phyloP scores from a whole-genome alignment of 2,888 invertebrate genomes.

The Timema cristinae region DNA sequence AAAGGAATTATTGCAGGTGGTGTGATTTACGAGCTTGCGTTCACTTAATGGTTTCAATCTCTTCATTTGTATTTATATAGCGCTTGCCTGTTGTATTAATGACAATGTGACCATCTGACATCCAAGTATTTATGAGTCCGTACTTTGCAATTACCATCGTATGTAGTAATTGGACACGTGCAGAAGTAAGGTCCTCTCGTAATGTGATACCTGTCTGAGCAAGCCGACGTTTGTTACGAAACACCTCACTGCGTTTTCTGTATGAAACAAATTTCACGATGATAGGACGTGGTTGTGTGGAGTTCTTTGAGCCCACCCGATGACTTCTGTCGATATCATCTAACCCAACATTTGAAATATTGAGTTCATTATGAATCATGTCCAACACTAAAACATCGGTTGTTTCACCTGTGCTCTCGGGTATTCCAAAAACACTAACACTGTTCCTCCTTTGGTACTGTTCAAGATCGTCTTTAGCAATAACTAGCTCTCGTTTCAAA shows the following conservation, averaged over 20 bases:
- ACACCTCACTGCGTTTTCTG: background rate
- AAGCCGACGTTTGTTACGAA: background rate
- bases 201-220: background rate
- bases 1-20: too few relatives aligned
- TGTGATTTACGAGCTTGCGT: too few relatives aligned
- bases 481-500: background rate
- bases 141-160: background rate
- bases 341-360: background rate
- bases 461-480: constrained; percentile 3
- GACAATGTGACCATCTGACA: too few relatives aligned
- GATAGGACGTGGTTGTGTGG: background rate
- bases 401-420: background rate
- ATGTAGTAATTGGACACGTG: background rate
- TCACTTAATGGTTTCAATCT: too few relatives aligned
- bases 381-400: background rate
- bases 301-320: background rate
- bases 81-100: too few relatives aligned
- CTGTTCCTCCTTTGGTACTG: background rate
- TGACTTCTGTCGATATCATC: background rate
- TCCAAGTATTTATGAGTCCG: background rate
- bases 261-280: background rate
- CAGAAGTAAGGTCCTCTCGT: background rate
- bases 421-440: background rate
- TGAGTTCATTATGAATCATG: background rate
- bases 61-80: too few relatives aligned